These are phyloP conservation scores for Panthera leo DNA, from an alignment of 2,113 vertebrate species.

Conservation along the genomic window DNA sequence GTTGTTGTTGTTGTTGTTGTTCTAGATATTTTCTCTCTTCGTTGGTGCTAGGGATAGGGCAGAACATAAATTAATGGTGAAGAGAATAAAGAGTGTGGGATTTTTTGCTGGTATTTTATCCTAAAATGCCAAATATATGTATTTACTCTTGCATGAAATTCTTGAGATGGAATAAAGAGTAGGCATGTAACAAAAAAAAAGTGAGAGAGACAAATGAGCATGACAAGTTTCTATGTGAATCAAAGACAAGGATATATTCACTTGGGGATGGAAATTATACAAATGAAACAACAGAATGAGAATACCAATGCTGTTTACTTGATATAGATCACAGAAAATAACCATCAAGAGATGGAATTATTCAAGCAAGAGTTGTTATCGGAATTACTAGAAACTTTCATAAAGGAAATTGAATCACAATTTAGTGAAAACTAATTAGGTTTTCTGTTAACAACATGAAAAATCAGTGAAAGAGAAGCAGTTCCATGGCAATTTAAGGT, in stretches of 20 bases:
- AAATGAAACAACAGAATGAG: neutral
- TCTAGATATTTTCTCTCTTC: neutral
- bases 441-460: slow-evolving; percentile 1
- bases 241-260: neutral
- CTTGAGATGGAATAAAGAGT: neutral
- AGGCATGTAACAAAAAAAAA: neutral
- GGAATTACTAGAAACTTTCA: slow-evolving; percentile 7
- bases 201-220: neutral
- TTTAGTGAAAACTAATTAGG: neutral
- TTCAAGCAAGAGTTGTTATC: neutral
- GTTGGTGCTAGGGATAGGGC: neutral
- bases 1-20: neutral
- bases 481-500: neutral
- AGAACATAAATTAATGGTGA: neutral
- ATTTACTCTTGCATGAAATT: slow-evolving; percentile 5
- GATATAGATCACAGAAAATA: neutral
- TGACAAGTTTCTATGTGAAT: neutral
- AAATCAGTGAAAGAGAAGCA: neutral
- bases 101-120: neutral
- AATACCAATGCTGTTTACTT: neutral
- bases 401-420: slow-evolving; percentile 5
- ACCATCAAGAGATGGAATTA: neutral
- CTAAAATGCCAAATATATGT: slow-evolving; percentile 22
- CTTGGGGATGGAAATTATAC: neutral
- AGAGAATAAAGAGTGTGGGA: neutral